phyloP scores from a whole-genome alignment of 1,140 invertebrate species.

The Scaptodrosophila lebanonensis region DNA sequence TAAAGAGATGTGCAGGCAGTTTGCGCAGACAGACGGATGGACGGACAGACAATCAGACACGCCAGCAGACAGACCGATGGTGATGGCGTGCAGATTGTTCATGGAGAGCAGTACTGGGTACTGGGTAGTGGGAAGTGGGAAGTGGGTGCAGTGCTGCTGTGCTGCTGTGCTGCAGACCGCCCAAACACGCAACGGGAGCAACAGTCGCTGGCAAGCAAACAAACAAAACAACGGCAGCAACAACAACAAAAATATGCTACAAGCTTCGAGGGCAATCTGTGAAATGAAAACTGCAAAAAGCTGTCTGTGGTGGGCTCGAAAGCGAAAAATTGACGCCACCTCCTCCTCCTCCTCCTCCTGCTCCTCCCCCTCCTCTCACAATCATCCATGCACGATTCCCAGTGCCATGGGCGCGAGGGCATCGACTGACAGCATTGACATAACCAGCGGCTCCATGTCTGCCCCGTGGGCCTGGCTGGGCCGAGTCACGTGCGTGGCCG shows the following conservation, averaged over 20 bases:
- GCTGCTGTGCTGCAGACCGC: no score
- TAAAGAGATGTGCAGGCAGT: slow-evolving; percentile 46
- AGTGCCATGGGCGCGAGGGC: slow-evolving; percentile 20
- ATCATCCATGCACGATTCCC: no score
- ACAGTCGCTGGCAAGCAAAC: slow-evolving; percentile 47
- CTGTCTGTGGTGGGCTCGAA: slow-evolving; percentile 21
- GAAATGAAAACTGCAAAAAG: slow-evolving; percentile 63
- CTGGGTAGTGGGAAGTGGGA: no score
- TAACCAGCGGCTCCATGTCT: not conserved
- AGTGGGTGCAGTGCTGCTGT: no score
- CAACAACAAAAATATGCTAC: slow-evolving; percentile 43
- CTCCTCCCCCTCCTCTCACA: not conserved
- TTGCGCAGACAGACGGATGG: slow-evolving; percentile 53
- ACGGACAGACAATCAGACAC: slow-evolving; percentile 41
- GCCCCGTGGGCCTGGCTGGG: not conserved
- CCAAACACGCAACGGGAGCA: slow-evolving; percentile 27
- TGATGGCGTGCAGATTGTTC: no score
- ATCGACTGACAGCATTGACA: slow-evolving; percentile 14
- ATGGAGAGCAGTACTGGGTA: no score
- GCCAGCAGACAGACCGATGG: no score
- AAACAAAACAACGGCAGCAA: slow-evolving; percentile 42
- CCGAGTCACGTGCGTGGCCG: slow-evolving; percentile 1
- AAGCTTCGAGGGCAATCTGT: slow-evolving; percentile 68
- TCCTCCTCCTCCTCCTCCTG: not conserved
- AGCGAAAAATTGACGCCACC: slow-evolving; percentile 24